phyloP scores from a whole-genome alignment of 2,888 invertebrate species.

The Rhabditoides inermis region DNA sequence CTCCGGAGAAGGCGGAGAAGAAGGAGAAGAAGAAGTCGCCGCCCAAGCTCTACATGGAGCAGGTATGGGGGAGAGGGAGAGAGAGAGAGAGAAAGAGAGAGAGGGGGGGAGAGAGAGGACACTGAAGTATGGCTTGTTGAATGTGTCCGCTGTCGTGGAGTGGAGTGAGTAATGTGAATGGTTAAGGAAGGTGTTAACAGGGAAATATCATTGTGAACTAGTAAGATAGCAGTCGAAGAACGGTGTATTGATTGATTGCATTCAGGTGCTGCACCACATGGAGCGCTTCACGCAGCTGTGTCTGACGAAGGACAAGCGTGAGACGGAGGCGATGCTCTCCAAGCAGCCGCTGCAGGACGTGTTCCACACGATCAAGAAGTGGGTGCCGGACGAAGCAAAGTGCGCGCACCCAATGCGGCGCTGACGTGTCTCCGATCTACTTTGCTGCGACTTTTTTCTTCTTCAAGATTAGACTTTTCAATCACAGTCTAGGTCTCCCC shows the following conservation, averaged over 20 bases:
- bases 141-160: too few species aligned
- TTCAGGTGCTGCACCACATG: constrained; percentile 68
- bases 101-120: too few species aligned
- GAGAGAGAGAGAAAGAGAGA: too few species aligned
- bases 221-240: too few species aligned
- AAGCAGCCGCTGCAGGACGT: constrained; percentile 23
- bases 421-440: background rate
- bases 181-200: too few species aligned
- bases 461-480: background rate
- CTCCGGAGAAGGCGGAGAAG: constrained; percentile 60
- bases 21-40: constrained; percentile 70
- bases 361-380: constrained; percentile 15
- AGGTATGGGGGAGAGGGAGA: constrained; percentile 9
- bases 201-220: too few species aligned
- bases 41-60: constrained; percentile 6
- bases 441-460: constrained; percentile 1
- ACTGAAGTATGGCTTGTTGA: too few species aligned
- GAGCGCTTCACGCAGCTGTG: constrained; percentile 70
- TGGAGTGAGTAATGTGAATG: too few species aligned
- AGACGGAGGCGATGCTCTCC: constrained; percentile 23
- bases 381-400: too few species aligned
- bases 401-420: too few species aligned
- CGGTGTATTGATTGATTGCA: background rate
- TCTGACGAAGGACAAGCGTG: constrained; percentile 50
- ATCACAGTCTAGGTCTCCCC: background rate